Base-by-base conservation (phyloP, 2,888 invertebrate species). In the Drosophila algonquin region DNA sequence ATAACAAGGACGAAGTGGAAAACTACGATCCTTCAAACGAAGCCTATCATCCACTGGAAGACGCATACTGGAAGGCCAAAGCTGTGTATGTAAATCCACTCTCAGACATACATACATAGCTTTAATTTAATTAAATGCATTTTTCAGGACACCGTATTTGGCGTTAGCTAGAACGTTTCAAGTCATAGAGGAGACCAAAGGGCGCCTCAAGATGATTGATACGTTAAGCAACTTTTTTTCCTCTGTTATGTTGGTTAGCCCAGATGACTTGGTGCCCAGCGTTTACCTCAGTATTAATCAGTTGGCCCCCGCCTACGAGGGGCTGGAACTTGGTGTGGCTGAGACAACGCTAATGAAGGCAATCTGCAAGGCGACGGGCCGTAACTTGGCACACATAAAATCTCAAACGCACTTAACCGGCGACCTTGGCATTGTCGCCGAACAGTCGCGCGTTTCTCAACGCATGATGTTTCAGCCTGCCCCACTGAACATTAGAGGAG, bases 281-380 rank as follows among this genome's bases (percentile, higher is more conserved):
- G 94, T 99, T 18, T 99, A 99, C 92, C 93, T 99, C 77, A 98
- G 98, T 88, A 94, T 99, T n/a, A 99, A 99, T 92, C 96, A 97
- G 92, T 93, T 99, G 51, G 99, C 98, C 0, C 99, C 99, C 0
- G 97, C 98, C 0, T 99, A 98, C 91, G 97, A 98, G 92, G 99
- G 98, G 93, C 90, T 97, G 30, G 98, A 98, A 91, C 92, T 97
- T 87, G 99, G 99, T n/a, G 95, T 98, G 57, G 99, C 99, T 0
- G 99, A 99, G 90, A 96, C 96, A 0, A 96, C 96, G 76, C 93
- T 99, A 56, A 97, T 98, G 95, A 98, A 98, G 93, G 98, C 98
- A 0, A 96, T 99, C 54, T 97, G 97, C 0, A 96, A 96, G 90
- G 95, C 97, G 69, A 98, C 98, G 5, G 98, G 98, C 0, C 94